Conservation (phyloP, 2,113 vertebrate genomes). For the Oryzias curvinotus region DNA sequence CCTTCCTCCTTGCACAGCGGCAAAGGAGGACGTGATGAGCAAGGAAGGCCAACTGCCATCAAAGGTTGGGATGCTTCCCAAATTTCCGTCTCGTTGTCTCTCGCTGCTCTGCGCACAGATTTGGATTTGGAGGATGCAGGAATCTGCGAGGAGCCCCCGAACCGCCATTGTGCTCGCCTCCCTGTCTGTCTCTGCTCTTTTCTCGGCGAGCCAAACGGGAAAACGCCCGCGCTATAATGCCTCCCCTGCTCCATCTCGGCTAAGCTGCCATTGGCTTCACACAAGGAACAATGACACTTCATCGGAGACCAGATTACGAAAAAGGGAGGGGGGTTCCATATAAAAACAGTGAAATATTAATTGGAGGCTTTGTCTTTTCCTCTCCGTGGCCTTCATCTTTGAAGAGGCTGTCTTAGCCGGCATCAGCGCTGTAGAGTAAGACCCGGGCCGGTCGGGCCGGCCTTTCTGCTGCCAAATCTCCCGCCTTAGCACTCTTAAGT, state of each 20-base stretch:
- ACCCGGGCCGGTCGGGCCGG: constrained; percentile 64
- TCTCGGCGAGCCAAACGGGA: constrained; percentile 68
- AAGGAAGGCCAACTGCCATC: constrained; percentile 53
- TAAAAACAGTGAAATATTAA: constrained; percentile 58
- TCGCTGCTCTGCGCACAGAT: constrained; percentile 47
- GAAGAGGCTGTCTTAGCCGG: constrained; percentile 73
- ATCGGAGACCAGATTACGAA: constrained; percentile 87
- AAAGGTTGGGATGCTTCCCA: constrained; percentile 68
- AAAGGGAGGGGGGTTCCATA: constrained; percentile 40
- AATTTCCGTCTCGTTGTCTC: constrained; percentile 61
- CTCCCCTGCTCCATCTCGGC: constrained; percentile 71
- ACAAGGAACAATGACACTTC: constrained; percentile 86
- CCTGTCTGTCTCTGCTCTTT: constrained; percentile 59
- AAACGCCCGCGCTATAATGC: constrained; percentile 75
- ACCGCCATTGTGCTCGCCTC: constrained; percentile 64
- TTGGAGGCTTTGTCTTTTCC: constrained; percentile 66
- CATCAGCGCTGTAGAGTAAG: constrained; percentile 66
- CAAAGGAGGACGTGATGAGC: constrained; percentile 35
- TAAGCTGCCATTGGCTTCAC: constrained; percentile 84
- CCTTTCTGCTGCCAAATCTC: constrained; percentile 82
- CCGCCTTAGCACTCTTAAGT: constrained; percentile 67
- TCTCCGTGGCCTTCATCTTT: constrained; percentile 76
- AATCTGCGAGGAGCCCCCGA: constrained; percentile 57
- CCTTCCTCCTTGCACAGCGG: constrained; percentile 28
- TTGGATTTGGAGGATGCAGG: constrained; percentile 59